Evolutionary conservation across 2,888 invertebrate species (phyloP).

Genomic region (Thymelicus lineola): DNA sequence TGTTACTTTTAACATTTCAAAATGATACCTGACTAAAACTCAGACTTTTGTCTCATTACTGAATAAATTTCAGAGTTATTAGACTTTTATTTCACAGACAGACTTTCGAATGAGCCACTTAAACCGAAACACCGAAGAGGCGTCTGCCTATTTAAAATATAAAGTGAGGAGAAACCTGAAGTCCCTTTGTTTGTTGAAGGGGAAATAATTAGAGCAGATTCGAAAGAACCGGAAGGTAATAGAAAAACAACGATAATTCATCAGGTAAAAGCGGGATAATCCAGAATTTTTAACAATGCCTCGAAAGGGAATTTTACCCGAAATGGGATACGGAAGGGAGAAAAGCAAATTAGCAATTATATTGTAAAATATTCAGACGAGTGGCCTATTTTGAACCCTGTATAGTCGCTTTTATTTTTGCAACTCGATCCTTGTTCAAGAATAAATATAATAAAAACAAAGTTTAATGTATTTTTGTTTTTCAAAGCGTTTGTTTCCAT

Average conservation of each 20-base stretch:
- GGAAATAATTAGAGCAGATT: constrained; percentile 78
- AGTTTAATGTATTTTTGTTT: constrained; percentile 18
- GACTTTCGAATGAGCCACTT: constrained; percentile 34
- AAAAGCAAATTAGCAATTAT: constrained; percentile 80
- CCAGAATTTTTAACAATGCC: constrained; percentile 69
- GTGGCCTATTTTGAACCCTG: constrained; percentile 64
- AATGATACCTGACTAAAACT: constrained; percentile 10
- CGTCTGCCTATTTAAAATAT: constrained; percentile 43
- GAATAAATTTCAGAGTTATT: constrained; percentile 17
- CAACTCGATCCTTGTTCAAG: constrained; percentile 47
- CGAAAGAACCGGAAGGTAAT: constrained; percentile 59
- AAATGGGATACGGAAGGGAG: constrained; percentile 57
- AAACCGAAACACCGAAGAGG: constrained; percentile 36
- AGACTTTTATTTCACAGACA: constrained; percentile 31
- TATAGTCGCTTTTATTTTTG: constrained; percentile 62
- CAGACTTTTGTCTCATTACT: constrained; percentile 19
- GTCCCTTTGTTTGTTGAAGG: constrained; percentile 73
- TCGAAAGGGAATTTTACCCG: constrained; percentile 52
- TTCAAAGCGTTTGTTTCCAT: not conserved
- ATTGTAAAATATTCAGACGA: constrained; percentile 70
- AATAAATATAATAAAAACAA: constrained; percentile 23
- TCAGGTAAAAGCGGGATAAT: constrained; percentile 75
- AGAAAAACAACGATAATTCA: constrained; percentile 71
- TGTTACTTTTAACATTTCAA: not conserved
- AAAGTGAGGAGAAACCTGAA: constrained; percentile 46